phyloP scores from a whole-genome alignment of 53 echinoderm and acorn worm species.

The Arbacia lixula region DNA sequence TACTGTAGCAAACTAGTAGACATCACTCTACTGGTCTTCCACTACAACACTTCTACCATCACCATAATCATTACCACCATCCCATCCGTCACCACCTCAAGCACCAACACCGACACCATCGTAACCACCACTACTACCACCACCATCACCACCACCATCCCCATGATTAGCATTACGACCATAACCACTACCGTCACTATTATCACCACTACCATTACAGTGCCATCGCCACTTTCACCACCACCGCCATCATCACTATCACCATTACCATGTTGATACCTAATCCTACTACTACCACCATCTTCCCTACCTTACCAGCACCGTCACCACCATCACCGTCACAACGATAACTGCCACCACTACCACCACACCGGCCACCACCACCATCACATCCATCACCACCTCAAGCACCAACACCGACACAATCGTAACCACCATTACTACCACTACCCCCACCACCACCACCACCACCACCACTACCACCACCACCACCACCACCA shows the following conservation, averaged over 20 bases:
- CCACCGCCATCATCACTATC: background rate
- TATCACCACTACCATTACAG: background rate
- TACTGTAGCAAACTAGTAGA: too few species aligned
- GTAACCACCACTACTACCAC: background rate
- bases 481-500: background rate
- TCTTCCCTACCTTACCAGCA: background rate
- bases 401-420: background rate
- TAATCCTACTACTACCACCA: background rate
- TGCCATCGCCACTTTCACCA: background rate
- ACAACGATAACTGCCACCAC: background rate
- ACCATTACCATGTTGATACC: background rate
- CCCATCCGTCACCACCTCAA: background rate
- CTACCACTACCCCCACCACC: background rate
- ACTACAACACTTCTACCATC: background rate
- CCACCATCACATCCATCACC: background rate
- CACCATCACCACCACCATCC: background rate
- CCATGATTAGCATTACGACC: background rate
- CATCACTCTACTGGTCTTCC: too few species aligned
- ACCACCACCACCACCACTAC: background rate
- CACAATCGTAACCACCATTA: background rate
- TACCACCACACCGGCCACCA: background rate
- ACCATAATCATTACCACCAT: background rate
- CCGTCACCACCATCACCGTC: background rate
- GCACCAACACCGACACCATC: background rate
- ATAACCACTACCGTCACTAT: background rate